Evolutionary conservation across 2,113 vertebrate genomes (phyloP).

Genomic region (Gambusia holbrooki): DNA sequence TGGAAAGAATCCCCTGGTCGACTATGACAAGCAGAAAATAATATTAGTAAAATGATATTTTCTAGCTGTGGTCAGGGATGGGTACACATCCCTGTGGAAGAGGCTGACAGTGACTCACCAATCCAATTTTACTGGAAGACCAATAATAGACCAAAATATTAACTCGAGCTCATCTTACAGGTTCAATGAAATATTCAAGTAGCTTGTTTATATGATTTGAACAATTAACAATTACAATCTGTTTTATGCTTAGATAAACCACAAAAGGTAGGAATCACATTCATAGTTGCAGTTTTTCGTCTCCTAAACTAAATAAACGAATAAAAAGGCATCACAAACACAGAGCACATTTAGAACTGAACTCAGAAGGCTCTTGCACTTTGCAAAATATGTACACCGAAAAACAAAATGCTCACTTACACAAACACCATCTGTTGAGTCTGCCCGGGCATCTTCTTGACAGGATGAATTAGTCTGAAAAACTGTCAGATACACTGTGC

Average conservation of each 20-base stretch:
- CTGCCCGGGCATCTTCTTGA: conserved; percentile 71
- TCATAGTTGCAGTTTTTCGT: conserved; percentile 7
- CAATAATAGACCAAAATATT: conserved; percentile 21
- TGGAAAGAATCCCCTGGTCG: conserved; percentile 43
- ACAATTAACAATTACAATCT: conserved; percentile 6
- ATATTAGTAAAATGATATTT: conserved; percentile 54
- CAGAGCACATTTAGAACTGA: conserved; percentile 30
- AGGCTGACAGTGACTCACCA: conserved; percentile 22
- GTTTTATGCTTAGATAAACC: conserved; percentile 21
- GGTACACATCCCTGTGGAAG: conserved; percentile 21
- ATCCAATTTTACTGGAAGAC: conserved; percentile 33
- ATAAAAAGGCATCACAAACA: neutral
- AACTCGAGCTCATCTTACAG: neutral
- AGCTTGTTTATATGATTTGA: conserved; percentile 5
- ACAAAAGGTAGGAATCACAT: conserved; percentile 18
- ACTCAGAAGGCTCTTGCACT: conserved; percentile 47
- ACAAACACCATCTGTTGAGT: conserved; percentile 80
- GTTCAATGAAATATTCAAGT: conserved; percentile 18
- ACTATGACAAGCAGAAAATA: conserved; percentile 49
- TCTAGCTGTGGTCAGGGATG: conserved; percentile 31
- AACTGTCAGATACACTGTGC: conserved; percentile 74
- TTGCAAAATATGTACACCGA: conserved; percentile 33
- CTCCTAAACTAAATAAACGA: conserved; percentile 4
- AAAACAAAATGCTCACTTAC: conserved; percentile 63
- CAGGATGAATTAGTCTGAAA: conserved; percentile 77